Evolutionary conservation across 2,888 invertebrate genomes (phyloP).

Genomic region (Pheosia gnoma): DNA sequence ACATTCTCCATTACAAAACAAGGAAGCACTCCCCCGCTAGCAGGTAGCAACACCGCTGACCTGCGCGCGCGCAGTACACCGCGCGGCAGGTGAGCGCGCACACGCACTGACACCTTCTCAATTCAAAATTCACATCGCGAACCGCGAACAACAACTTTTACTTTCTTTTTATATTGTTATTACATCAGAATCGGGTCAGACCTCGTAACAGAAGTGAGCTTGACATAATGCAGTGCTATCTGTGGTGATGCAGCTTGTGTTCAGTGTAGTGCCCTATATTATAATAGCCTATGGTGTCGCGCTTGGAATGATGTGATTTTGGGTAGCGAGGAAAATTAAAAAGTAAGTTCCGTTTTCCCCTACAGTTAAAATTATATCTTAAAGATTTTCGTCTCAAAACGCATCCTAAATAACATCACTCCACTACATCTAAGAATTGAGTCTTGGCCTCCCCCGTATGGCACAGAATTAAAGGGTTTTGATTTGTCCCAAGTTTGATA

Average conservation of each 20-base stretch:
- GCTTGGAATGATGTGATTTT: slow-evolving; percentile 37
- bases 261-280: slow-evolving; percentile 19
- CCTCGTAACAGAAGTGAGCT: slow-evolving; percentile 38
- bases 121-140: slow-evolving; percentile 44
- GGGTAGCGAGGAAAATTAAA: slow-evolving; percentile 23
- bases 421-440: no score
- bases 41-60: slow-evolving; percentile 42
- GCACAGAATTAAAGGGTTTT: no score
- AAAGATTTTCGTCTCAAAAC: no score
- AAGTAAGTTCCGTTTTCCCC: not conserved
- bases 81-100: slow-evolving; percentile 65
- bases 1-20: not conserved
- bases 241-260: slow-evolving; percentile 16
- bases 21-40: slow-evolving; percentile 26
- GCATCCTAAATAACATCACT: no score
- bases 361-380: no score
- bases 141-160: slow-evolving; percentile 53
- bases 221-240: slow-evolving; percentile 30
- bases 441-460: no score
- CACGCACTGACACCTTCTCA: slow-evolving; percentile 49
- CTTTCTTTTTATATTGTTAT: slow-evolving; percentile 54
- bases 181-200: slow-evolving; percentile 45
- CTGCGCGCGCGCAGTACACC: slow-evolving; percentile 54
- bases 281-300: no score
- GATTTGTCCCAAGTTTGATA: no score